phyloP scores from a whole-genome alignment of 2,113 vertebrate species.

The Nematolebias whitei region DNA sequence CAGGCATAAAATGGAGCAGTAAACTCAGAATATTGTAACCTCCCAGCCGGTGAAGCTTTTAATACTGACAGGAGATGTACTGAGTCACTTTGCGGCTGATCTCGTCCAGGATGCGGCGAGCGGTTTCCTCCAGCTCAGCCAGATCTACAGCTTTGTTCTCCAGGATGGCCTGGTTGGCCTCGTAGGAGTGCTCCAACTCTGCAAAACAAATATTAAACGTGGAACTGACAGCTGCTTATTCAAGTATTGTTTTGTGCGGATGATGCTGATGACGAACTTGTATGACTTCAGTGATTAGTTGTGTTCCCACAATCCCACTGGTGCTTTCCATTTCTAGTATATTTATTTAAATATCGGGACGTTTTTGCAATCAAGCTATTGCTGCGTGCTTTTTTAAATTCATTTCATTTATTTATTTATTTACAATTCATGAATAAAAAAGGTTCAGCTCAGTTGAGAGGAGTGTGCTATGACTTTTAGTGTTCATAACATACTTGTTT shows the following conservation, averaged over 20 bases:
- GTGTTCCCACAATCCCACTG: no score
- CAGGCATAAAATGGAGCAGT: constrained; percentile 12
- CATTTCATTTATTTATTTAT: no score
- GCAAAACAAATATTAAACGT: constrained; percentile 14
- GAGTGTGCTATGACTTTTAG: no score
- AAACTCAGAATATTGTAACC: neutral
- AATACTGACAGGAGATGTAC: constrained; percentile 89
- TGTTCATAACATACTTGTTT: no score
- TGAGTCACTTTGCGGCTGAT: constrained; percentile 91
- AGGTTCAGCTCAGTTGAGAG: no score
- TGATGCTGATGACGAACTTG: neutral
- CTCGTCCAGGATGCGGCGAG: constrained; percentile 83
- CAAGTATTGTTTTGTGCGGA: neutral
- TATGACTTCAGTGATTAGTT: no score
- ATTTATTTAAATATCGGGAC: no score
- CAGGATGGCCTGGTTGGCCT: constrained; percentile 86
- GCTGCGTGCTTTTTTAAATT: no score
- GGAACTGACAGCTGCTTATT: neutral
- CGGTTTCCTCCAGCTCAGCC: constrained; percentile 83
- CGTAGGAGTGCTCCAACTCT: constrained; percentile 92
- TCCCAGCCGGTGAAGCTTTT: neutral
- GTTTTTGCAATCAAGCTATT: no score
- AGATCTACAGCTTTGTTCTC: constrained; percentile 88
- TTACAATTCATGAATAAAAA: no score
- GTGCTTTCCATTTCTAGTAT: no score